Percentiles rank a stretch among this genome's conserved stretches.
Evolutionary conservation across 2,888 invertebrate species (phyloP).

Genomic region (Epsilonema sp.): DNA sequence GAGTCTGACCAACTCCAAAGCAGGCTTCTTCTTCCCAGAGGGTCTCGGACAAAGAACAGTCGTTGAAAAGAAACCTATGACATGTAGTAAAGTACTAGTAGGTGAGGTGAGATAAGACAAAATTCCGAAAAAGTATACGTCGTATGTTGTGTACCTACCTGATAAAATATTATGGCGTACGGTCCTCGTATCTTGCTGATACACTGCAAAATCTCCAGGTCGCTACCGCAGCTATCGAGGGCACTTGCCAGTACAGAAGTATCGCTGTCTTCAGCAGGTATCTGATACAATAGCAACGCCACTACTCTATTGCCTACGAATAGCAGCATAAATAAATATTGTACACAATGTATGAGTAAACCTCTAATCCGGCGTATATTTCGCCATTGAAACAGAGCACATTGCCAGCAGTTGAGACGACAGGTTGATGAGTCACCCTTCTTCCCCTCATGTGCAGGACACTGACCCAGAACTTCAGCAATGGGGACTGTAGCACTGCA

Average conservation of each 20-base stretch:
- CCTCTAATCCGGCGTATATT: conserved; percentile 42
- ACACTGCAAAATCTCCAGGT: no score
- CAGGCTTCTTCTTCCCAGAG: background rate
- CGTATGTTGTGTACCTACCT: no score
- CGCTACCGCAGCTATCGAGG: no score
- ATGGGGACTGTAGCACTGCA: background rate
- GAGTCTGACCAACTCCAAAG: background rate
- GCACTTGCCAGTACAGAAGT: no score
- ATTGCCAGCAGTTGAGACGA: conserved; percentile 38
- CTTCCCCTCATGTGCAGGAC: conserved; percentile 69
- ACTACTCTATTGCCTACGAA: background rate
- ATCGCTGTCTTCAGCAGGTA: conserved; percentile 17
- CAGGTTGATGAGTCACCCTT: conserved; percentile 46
- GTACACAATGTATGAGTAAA: background rate
- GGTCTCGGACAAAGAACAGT: background rate
- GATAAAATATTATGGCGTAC: background rate
- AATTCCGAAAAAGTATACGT: no score
- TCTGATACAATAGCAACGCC: conserved; percentile 15
- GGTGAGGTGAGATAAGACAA: background rate
- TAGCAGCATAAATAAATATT: no score
- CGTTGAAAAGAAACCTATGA: background rate
- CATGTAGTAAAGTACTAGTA: background rate
- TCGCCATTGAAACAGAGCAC: conserved; percentile 72
- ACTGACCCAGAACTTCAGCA: conserved; percentile 25
- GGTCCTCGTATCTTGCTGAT: background rate